phyloP scores from a whole-genome alignment of 2,888 invertebrate species.

The Fragum sueziense region DNA sequence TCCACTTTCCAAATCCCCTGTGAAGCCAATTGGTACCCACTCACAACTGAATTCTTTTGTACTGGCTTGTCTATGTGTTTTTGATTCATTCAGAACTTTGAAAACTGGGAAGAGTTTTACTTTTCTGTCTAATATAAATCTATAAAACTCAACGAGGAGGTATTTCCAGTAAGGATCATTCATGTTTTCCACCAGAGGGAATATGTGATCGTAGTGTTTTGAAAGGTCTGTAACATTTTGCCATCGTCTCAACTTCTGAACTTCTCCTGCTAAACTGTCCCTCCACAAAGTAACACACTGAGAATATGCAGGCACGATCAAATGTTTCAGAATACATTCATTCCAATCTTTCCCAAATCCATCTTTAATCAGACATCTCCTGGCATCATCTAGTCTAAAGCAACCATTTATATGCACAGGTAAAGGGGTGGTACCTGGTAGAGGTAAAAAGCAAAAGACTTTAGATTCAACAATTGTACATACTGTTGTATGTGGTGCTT shows the following conservation, averaged over 20 bases:
- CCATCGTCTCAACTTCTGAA: not conserved
- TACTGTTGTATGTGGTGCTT: not conserved
- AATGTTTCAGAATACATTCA: constrained; percentile 11
- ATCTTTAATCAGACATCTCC: constrained; percentile 56
- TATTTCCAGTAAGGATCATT: constrained; percentile 1
- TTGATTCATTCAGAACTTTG: not conserved
- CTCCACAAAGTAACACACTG: constrained; percentile 14
- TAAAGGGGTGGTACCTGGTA: constrained; percentile 67
- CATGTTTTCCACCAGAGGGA: constrained; percentile 4
- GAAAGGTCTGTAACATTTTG: not conserved
- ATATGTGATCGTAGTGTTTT: constrained; percentile 10
- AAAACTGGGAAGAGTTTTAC: constrained; percentile 10
- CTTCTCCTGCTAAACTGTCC: not conserved
- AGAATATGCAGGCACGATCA: constrained; percentile 21
- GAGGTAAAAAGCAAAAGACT: constrained; percentile 72
- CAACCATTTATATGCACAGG: constrained; percentile 73
- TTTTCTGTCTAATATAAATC: not conserved
- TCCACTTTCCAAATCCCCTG: not conserved
- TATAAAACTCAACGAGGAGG: constrained; percentile 23
- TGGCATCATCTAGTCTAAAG: constrained; percentile 69
- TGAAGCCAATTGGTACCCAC: constrained; percentile 17
- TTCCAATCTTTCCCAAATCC: constrained; percentile 35
- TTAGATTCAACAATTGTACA: not conserved
- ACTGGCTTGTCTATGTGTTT: not conserved
- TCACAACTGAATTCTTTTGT: not conserved